Percentiles rank a stretch among this genome's conserved stretches.
Evolutionary conservation across 2,113 vertebrate genomes (phyloP).

Genomic region (Gavialis gangeticus): DNA sequence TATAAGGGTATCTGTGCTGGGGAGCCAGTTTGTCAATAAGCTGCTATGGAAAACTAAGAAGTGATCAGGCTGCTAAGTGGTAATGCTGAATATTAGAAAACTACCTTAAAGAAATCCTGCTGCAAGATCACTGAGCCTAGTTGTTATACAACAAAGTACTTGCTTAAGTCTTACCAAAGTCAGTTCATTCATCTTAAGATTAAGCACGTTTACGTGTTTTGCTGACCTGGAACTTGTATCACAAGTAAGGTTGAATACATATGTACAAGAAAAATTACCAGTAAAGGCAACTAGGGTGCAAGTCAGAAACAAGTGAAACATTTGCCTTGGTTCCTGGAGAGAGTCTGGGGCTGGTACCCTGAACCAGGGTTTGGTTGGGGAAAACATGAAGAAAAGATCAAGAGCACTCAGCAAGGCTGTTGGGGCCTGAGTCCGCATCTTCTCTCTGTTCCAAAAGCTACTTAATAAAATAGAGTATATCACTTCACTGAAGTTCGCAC

Average conservation of each 20-base stretch:
- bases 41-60: too few relatives aligned
- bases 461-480: not conserved
- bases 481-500: not conserved
- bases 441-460: not conserved
- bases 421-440: not conserved
- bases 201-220: not conserved
- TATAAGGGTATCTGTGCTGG: too few relatives aligned
- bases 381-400: not conserved
- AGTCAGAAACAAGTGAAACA: not conserved
- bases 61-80: too few relatives aligned
- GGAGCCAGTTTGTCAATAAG: too few relatives aligned
- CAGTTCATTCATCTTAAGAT: not conserved
- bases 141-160: conserved; percentile 34
- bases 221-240: conserved; percentile 13
- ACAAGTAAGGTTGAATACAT: conserved; percentile 21
- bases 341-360: not conserved
- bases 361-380: not conserved
- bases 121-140: too few relatives aligned
- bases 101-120: not conserved
- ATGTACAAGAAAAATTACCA: not conserved
- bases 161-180: conserved; percentile 28
- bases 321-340: not conserved
- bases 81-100: not conserved
- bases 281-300: not conserved
- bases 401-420: not conserved